These are phyloP conservation scores for Eulacestoma nigropectus DNA, from an alignment of 2,113 vertebrate species.

Conservation along the genomic window DNA sequence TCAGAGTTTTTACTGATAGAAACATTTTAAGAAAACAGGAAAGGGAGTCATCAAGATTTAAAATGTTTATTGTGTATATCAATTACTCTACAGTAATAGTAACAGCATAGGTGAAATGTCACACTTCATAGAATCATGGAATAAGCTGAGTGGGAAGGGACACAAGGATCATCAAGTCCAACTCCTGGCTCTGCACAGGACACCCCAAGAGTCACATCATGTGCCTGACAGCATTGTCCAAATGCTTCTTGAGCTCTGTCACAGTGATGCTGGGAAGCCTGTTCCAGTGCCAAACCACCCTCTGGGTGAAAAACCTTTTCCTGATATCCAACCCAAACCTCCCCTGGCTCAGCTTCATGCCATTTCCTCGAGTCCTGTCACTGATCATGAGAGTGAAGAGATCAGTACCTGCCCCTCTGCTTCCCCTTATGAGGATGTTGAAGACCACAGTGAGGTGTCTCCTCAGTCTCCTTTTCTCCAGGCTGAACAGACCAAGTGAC, in stretches of 20 bases:
- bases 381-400: background rate
- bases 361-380: background rate
- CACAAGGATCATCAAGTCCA: fast-evolving
- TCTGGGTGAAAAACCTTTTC: background rate
- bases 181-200: background rate
- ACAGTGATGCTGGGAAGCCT: background rate
- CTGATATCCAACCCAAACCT: background rate
- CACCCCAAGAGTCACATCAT: background rate
- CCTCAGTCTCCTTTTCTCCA: background rate
- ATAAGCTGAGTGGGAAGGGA: background rate
- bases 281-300: background rate
- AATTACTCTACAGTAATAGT: background rate
- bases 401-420: background rate
- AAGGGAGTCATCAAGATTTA: background rate
- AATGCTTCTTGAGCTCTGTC: background rate
- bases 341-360: background rate
- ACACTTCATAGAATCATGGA: background rate
- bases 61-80: background rate
- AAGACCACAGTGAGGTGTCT: background rate
- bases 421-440: background rate
- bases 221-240: background rate
- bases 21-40: background rate
- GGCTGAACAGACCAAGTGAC: background rate
- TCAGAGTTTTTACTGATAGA: background rate
- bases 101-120: background rate